Percentiles rank a stretch among this genome's conserved stretches.
These are phyloP conservation scores for Spicauda simplicius DNA, from an alignment of 2,888 invertebrate genomes.

Conservation along the genomic window DNA sequence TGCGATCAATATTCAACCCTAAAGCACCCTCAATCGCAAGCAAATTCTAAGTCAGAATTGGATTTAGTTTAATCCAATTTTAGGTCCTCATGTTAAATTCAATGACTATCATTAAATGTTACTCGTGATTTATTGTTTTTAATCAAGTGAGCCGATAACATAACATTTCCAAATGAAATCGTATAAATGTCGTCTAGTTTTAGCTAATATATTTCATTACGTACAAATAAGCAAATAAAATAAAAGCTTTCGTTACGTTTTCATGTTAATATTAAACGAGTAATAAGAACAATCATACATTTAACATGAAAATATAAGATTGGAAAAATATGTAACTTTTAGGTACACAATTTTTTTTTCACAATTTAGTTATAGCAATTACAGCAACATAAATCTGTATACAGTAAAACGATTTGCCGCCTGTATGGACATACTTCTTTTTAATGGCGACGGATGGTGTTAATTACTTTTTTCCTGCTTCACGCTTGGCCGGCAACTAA, in stretches of 20 bases:
- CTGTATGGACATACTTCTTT: conserved; percentile 1
- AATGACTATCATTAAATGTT: background rate
- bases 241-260: background rate
- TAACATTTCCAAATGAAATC: too few relatives aligned
- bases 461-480: conserved; percentile 24
- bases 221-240: background rate
- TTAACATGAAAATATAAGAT: too few relatives aligned
- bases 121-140: background rate
- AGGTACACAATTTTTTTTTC: too few relatives aligned
- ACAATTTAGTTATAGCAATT: too few relatives aligned
- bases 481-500: conserved; percentile 14
- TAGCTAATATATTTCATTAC: background rate
- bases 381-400: background rate
- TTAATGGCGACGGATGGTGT: background rate
- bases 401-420: background rate
- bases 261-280: too few relatives aligned
- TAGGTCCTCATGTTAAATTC: conserved; percentile 1
- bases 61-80: conserved; percentile 1
- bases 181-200: background rate
- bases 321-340: too few relatives aligned
- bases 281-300: too few relatives aligned
- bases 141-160: background rate
- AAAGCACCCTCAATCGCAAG: background rate
- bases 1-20: conserved; percentile 1
- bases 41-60: background rate